Evolutionary conservation across 2,797 vertebrate species (phyloP).

Genomic region (Semaprochilodus insignis): DNA sequence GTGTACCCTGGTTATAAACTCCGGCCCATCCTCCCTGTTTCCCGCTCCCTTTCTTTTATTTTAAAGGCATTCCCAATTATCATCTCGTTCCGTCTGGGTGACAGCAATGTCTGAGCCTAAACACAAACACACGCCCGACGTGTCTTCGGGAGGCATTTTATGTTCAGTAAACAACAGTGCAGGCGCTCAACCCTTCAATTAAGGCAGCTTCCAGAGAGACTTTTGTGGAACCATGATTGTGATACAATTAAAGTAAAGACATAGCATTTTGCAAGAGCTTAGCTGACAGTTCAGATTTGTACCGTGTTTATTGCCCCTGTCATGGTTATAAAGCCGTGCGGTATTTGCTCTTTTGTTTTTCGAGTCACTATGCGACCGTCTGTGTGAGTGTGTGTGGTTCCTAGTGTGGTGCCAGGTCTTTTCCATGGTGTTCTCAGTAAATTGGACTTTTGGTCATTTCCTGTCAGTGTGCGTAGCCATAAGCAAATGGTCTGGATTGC

Average conservation of each 20-base stretch:
- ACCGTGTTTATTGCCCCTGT: slow-evolving; percentile 61
- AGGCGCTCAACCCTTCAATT: slow-evolving; percentile 75
- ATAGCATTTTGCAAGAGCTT: slow-evolving; percentile 68
- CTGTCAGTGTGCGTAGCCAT: slow-evolving; percentile 1
- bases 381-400: slow-evolving; percentile 23
- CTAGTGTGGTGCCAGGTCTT: slow-evolving; percentile 16
- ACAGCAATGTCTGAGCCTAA: slow-evolving; percentile 74
- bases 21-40: slow-evolving; percentile 66
- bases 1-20: slow-evolving; percentile 71
- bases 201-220: slow-evolving; percentile 74
- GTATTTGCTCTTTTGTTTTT: slow-evolving; percentile 57
- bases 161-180: slow-evolving; percentile 73
- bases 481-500: slow-evolving; percentile 1
- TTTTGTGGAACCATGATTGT: slow-evolving; percentile 73
- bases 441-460: slow-evolving; percentile 4
- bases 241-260: slow-evolving; percentile 75
- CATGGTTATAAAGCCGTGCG: slow-evolving; percentile 52
- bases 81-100: slow-evolving; percentile 64
- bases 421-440: slow-evolving; percentile 28
- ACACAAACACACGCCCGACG: slow-evolving; percentile 66
- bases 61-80: slow-evolving; percentile 56
- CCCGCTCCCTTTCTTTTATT: slow-evolving; percentile 69
- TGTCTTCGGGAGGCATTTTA: slow-evolving; percentile 72
- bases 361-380: slow-evolving; percentile 35
- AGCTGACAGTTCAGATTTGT: slow-evolving; percentile 65